Base-by-base conservation (phyloP, 2,113 vertebrate species). In the Cheirogaleus medius region DNA sequence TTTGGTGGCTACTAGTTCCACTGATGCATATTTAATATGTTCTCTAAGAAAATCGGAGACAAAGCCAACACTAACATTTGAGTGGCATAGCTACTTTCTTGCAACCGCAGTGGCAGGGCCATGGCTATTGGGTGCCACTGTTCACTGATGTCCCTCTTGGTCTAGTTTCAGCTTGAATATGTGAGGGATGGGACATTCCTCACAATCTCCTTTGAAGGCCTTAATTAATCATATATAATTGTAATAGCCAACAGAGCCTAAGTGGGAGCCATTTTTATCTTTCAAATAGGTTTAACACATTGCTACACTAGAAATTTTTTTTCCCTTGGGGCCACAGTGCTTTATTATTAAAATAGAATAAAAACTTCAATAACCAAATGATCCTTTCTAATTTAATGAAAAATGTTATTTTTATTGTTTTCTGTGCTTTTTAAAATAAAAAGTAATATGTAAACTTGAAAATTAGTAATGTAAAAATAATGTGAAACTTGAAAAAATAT, bases 51-150 rank as follows among this genome's bases (percentile, higher is more conserved):
- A 92, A 76, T 0, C 68, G 21, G 14, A n/a, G 77, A 58, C 20
- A 56, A 44, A n/a, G 32, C 34, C 34, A 49, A 54, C 52, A 81
- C 0, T 1, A 71, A 37, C 18, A 27, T 9, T 17, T 42, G 32
- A 39, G 23, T 17, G 21, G 6, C 6, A 14, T 1, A 37, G 4
- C 11, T 6, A 5, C 47, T 56, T 60, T 27, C 47, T n/a, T 54
- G 39, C 10, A 42, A 17, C 0, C 42, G 29, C 6, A 56, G 8
- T n/a, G 56, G 14, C 8, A 0, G 2, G 54, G 8, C 23, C 44
- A 4, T 23, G 8, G 29, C 27, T 13, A 37, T 5, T 32, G 56
- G 32, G 1, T 10, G 1, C 11, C 39, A 15, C 2, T 13, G 0
- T 25, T 69, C 11, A 27, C 21, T 23, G 34, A 42, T 63, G 76